Percentiles rank a stretch among this genome's conserved stretches.
These are phyloP conservation scores for Vicugna pacos DNA, from an alignment of 2,113 vertebrate genomes.

Conservation along the genomic window DNA sequence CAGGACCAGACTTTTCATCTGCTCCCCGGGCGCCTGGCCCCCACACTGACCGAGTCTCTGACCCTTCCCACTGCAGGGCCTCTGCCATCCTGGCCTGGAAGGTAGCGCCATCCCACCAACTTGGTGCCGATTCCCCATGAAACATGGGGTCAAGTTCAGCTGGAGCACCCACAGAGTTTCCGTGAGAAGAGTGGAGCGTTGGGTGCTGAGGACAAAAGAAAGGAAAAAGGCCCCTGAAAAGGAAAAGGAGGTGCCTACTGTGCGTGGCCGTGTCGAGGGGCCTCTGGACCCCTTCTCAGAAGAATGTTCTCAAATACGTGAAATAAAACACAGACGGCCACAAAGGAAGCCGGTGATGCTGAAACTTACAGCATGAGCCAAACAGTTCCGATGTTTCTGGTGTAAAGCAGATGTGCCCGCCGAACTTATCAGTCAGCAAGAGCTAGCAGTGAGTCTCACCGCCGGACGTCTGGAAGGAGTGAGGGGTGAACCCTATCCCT, in stretches of 20 bases:
- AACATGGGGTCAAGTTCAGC: neutral
- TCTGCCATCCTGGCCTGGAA: neutral
- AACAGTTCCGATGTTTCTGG: too few relatives aligned
- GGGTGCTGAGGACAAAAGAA: neutral
- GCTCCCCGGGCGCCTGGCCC: fast-evolving
- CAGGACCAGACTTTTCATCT: neutral
- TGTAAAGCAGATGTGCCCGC: fast-evolving
- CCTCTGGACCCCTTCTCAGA: neutral
- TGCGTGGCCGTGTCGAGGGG: fast-evolving
- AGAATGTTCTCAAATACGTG: neutral
- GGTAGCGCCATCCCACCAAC: neutral
- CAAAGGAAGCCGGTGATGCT: neutral
- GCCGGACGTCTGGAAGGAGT: fast-evolving
- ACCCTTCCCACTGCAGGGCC: fast-evolving
- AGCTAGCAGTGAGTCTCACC: fast-evolving
- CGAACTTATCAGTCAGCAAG: fast-evolving
- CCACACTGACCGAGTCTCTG: neutral
- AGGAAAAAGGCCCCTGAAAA: neutral
- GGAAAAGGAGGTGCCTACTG: neutral
- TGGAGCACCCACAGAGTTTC: neutral
- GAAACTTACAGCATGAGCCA: fast-evolving
- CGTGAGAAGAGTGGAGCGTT: fast-evolving
- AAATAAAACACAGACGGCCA: neutral
- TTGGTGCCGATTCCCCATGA: fast-evolving
- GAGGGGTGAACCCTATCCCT: fast-evolving